phyloP scores from a whole-genome alignment of 2,113 vertebrate genomes.

The Psilopogon haemacephalus region DNA sequence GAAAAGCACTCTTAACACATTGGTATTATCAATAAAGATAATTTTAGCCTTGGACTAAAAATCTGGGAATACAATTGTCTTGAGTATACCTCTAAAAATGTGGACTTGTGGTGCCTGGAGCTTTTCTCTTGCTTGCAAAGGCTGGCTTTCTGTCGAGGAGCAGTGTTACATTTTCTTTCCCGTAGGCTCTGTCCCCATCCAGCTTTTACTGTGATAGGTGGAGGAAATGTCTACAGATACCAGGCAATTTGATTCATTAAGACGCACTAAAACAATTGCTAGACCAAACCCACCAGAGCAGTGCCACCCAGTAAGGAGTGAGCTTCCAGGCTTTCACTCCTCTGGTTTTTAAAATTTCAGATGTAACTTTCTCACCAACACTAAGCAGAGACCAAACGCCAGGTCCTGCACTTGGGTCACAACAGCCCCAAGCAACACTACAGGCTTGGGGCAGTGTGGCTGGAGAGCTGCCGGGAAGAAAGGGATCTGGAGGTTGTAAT shows the following conservation, averaged over 20 bases:
- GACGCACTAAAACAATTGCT: background rate
- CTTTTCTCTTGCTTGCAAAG: background rate
- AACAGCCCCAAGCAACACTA: too few species aligned
- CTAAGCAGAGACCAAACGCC: background rate
- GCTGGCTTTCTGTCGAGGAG: background rate
- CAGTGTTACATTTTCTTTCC: background rate
- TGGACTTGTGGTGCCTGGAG: background rate
- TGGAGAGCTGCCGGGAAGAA: too few species aligned
- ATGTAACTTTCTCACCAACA: background rate
- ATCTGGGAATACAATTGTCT: background rate
- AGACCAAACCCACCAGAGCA: background rate
- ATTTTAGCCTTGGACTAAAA: background rate
- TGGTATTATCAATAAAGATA: background rate
- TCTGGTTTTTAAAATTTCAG: background rate
- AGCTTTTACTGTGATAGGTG: background rate
- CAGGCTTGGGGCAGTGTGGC: too few species aligned
- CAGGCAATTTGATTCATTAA: background rate
- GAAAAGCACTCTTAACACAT: background rate
- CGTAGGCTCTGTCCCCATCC: background rate
- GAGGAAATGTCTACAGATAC: background rate
- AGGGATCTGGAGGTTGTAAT: too few species aligned
- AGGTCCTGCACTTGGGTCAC: too few species aligned
- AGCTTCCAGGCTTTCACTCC: background rate
- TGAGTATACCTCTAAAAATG: background rate
- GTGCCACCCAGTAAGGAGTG: background rate